Evolutionary conservation across 1,140 invertebrate species (phyloP), one percentile per base, ranked within the genome.

Genomic region (Apis florea): DNA sequence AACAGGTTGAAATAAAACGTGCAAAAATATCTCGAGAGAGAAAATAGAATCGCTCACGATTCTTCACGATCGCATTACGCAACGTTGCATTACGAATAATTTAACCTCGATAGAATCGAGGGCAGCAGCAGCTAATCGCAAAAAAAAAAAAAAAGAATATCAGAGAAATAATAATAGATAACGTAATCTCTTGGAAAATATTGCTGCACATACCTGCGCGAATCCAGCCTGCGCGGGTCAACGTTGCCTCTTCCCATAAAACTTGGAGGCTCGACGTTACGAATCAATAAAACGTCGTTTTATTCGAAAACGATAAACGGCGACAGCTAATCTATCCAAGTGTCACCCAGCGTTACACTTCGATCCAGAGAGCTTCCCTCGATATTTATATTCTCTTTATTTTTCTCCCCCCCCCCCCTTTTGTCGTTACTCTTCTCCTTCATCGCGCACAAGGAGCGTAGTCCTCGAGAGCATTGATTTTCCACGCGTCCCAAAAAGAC

Each of bases 251-350:
- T n/a, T n/a, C 4, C n/a, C 40, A 61, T 73, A 56, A 73, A 73
- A 73, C 56, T 61, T n/a, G 40, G 49, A 26, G n/a, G 19, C n/a
- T 8, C 71, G 47, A 19, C 21, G 49, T 67, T 40, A 56, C 49
- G 63, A 68, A 77, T 77, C 74, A 77, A 77, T 77, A 77, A 77
- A 64, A 56, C 53, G 31, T 58, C 63, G 47, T 26, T 76, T 76
- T 76, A 68, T 77, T 77, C 64, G 74, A 47, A 56, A 77, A 77
- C 63, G 74, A 56, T 77, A 77, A 77, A 21, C 49, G 61, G 13
- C 51, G 74, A 76, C 74, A 68, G 63, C 31, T 77, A 68, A 77
- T 77, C 74, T 58, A 31, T 77, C 63, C 74, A 47, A 66, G 21
- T 68, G 63, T 64, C 74, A 68, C 6, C 0, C 31, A 17, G n/a